Conservation (phyloP, 2,888 invertebrate genomes). For the Trichogramma evanescens region DNA sequence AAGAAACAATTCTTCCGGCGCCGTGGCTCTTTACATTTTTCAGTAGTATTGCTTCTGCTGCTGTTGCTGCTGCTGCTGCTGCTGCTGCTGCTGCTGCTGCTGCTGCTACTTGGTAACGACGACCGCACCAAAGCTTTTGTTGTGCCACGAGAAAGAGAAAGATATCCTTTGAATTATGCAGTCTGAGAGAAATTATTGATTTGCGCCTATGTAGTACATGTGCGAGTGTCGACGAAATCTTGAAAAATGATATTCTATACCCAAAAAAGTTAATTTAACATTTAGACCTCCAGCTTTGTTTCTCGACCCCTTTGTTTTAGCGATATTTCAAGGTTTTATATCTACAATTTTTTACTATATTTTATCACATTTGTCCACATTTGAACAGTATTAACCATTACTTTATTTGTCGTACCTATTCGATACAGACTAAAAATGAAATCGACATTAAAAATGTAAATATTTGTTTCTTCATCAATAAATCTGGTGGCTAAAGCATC, state of each 20-base stretch:
- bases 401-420: background rate
- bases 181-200: constrained; percentile 13
- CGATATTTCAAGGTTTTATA: no score
- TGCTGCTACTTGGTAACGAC: constrained; percentile 14
- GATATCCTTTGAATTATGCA: constrained; percentile 16
- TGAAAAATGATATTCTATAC: no score
- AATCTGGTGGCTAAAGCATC: background rate
- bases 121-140: background rate
- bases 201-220: background rate
- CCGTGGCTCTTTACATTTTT: constrained; percentile 16
- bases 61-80: constrained; percentile 9
- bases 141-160: background rate
- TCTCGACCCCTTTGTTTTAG: no score
- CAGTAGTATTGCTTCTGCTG: constrained; percentile 5
- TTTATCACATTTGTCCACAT: background rate
- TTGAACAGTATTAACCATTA: background rate
- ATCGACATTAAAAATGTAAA: background rate
- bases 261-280: no score
- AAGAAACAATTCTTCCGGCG: constrained; percentile 14
- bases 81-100: no score
- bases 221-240: no score
- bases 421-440: background rate
- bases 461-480: background rate
- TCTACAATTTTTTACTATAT: background rate
- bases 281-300: no score